Percentiles rank a stretch among this genome's conserved stretches.
phyloP scores from a whole-genome alignment of 2,888 invertebrate species.

The Scrobipalpa costella region DNA sequence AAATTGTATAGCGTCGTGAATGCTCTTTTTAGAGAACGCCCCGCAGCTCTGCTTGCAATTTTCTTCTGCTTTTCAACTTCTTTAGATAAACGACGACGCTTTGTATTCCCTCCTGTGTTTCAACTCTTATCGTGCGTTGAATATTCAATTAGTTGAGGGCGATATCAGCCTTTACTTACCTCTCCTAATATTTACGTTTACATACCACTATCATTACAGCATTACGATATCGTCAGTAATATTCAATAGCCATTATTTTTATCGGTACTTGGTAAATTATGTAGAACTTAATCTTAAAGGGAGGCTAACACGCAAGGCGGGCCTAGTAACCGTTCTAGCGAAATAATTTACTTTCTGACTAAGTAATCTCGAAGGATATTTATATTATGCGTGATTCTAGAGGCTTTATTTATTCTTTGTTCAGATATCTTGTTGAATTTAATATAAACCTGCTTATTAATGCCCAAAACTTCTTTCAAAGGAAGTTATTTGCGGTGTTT shows the following conservation, averaged over 20 bases:
- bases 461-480: conserved; percentile 27
- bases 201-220: conserved; percentile 21
- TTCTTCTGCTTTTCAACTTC: conserved; percentile 14
- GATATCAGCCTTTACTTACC: conserved; percentile 6
- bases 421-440: conserved; percentile 31
- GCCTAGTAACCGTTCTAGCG: conserved; percentile 38
- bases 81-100: conserved; percentile 7
- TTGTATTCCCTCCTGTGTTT: conserved; percentile 18
- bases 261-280: conserved; percentile 26
- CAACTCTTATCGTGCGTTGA: conserved; percentile 18
- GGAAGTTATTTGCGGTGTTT: conserved; percentile 10
- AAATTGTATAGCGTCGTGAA: conserved; percentile 24
- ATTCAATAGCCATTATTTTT: conserved; percentile 26
- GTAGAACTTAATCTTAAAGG: conserved; percentile 16
- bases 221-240: conserved; percentile 21
- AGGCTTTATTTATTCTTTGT: conserved; percentile 43
- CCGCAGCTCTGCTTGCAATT: conserved; percentile 21
- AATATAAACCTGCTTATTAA: conserved; percentile 30
- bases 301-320: conserved; percentile 25
- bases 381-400: conserved; percentile 46
- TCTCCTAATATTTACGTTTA: conserved; percentile 15
- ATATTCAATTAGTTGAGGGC: conserved; percentile 17
- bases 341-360: conserved; percentile 51
- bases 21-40: conserved; percentile 21
- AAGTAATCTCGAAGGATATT: conserved; percentile 46